Evolutionary conservation across 2,113 vertebrate genomes (phyloP), one percentile per base, ranked within the genome.

Genomic region (Perca schrenkii): DNA sequence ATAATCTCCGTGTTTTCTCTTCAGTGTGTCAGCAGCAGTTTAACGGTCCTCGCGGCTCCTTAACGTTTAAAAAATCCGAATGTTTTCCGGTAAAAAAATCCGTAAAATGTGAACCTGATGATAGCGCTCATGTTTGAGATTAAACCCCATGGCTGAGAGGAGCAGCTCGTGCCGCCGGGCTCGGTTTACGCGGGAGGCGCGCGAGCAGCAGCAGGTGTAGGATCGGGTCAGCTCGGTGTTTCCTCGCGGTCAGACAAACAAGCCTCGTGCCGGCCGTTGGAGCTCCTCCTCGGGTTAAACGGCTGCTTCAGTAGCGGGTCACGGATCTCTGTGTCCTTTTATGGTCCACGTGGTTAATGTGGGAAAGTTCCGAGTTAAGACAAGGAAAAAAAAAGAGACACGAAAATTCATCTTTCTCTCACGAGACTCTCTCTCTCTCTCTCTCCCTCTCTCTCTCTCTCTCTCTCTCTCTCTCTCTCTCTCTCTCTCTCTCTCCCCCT

Each of bases 311-410:
- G 78, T 15, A 49, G 83, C 80, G 69, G 74, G 62, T 73, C 64
- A 21, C 40, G 19, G 77, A 28, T 31, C 53, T 54, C 28, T 25
- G 73, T 74, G 79, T 88, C 89, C 83, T 90, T 90, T 88, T 91
- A 93, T 90, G 91, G 91, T 82, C 61, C 77, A 93, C 82, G 74
- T 77, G 83, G 69, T 77, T 69, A 36, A 91, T 89, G 89, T 89
- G 86, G 86, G 91, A 92, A 91, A 89, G 85, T 89, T 88, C 25
- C 11, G 47, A 54, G 53, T 40, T 40, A 28, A 21, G 68, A 60
- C 3, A 43, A 10, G 6, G 6, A 25, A 31, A 25, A 28, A 28
- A 65, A 25, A 21, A 65, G 16, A 47, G 14, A 58, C 8, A 75
- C 19, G 21, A 10, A 12, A 54, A 5, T n/a, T 16, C 71, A 74